Evolutionary conservation across 2,113 vertebrate species (phyloP), one percentile per base, ranked within the genome.

Genomic region (Chaetodon auriga): DNA sequence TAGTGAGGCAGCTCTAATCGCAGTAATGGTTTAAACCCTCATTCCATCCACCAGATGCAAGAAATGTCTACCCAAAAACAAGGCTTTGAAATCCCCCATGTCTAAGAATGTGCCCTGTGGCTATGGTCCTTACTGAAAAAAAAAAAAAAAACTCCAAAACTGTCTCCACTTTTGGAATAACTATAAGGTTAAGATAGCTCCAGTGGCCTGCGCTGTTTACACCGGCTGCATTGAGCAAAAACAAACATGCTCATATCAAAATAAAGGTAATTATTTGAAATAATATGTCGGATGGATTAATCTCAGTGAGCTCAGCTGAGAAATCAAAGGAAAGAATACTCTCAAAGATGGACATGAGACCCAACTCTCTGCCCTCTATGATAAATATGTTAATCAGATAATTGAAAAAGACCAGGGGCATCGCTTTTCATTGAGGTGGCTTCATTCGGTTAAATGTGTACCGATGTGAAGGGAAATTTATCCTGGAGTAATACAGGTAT

Each of bases 1-100:
- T 87, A 94, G 93, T 91, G 91, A 95, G 91, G 91, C 94, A 92
- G 90, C 87, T 94, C 93, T 94, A 95, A 95, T 95, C 92, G 91
- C 88, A 89, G 93, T 93, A 93, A 94, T 93, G 94, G 90, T 93
- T 95, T 94, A 94, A 93, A 93, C 91, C 91, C 86, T 91, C 90
- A 90, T 92, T 91, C 83, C 90, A 93, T 93, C 92, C 93, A 94
- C 90, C 90, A 93, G 90, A 95, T 93, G 87, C 88, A 92, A 90
- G 86, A 91, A 93, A 87, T 78, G 90, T 92, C 90, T 87, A 81
- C 91, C 90, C 82, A 91, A 93, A 93, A 92, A 93, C 86, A 90
- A 92, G 90, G 87, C 88, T 93, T 92, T 90, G 83, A 93, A 94
- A 93, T 90, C 90, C 92, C 70, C 89, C 88, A 82, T 93, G 92